phyloP scores from a whole-genome alignment of 2,113 vertebrate genomes.

The Mugil cephalus region DNA sequence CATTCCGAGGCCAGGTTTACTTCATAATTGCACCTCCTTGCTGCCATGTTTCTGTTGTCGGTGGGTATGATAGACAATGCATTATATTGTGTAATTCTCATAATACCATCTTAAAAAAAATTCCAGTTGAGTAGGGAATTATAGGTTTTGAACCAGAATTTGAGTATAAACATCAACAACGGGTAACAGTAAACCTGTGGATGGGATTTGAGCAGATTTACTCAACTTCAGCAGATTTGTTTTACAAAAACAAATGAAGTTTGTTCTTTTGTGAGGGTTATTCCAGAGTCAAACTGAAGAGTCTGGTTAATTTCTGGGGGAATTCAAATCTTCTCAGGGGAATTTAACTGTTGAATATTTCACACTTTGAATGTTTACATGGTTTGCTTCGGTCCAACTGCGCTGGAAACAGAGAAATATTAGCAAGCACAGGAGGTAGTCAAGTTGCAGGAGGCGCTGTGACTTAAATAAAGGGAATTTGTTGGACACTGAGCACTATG shows the following conservation, averaged over 20 bases:
- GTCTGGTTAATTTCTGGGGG: too few relatives aligned
- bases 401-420: too few relatives aligned
- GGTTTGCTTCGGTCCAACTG: too few relatives aligned
- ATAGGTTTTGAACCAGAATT: neutral
- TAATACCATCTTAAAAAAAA: neutral
- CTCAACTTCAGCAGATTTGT: too few relatives aligned
- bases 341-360: too few relatives aligned
- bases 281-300: too few relatives aligned
- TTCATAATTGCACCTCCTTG: neutral
- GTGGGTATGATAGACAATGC: neutral
- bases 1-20: neutral
- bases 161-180: conserved; percentile 1
- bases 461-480: neutral
- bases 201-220: neutral
- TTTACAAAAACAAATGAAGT: too few relatives aligned
- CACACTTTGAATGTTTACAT: too few relatives aligned
- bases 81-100: neutral
- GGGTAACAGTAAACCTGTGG: neutral
- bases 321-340: too few relatives aligned
- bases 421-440: neutral
- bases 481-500: conserved; percentile 7
- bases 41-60: neutral
- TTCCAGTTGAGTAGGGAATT: neutral
- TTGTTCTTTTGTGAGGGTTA: too few relatives aligned
- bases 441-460: neutral